A percentile compares a stretch with the other conserved stretches of the same genome.
These are phyloP conservation scores for Bombus affinis DNA, from an alignment of 1,140 invertebrate genomes.

Conservation along the genomic window DNA sequence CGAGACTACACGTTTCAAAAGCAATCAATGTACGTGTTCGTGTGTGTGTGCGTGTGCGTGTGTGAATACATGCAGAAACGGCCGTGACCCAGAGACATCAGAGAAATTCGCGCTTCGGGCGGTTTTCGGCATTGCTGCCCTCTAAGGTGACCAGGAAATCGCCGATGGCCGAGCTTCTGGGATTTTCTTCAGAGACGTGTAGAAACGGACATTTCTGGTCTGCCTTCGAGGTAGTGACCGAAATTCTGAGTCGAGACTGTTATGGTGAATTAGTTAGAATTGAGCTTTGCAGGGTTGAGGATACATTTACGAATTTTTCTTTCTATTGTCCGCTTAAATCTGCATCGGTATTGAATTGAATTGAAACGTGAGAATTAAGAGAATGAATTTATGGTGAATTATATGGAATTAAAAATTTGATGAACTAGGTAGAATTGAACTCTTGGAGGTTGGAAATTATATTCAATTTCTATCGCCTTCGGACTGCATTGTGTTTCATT, in stretches of 20 bases:
- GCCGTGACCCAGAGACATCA: conserved; percentile 65
- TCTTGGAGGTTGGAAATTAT: neutral
- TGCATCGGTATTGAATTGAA: neutral
- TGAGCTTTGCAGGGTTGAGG: neutral
- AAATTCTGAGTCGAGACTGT: neutral
- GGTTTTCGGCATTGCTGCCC: neutral
- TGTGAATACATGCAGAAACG: conserved; percentile 14
- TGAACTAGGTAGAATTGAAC: neutral
- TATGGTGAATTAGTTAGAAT: neutral
- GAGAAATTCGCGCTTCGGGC: conserved; percentile 68
- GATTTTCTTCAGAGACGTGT: neutral
- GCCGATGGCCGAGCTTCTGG: neutral
- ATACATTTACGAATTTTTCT: no score
- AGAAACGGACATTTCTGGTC: no score
- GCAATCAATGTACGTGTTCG: no score
- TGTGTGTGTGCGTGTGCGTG: no score
- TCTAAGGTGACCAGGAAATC: neutral
- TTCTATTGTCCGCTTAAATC: neutral
- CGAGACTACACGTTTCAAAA: neutral
- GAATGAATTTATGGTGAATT: neutral
- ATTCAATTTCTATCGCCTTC: neutral
- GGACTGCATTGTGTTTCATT: neutral
- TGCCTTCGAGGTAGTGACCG: neutral
- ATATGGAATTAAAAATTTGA: neutral
- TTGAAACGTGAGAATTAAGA: neutral